Evolutionary conservation across 2,113 vertebrate species (phyloP).

Genomic region (Gopherus flavomarginatus): DNA sequence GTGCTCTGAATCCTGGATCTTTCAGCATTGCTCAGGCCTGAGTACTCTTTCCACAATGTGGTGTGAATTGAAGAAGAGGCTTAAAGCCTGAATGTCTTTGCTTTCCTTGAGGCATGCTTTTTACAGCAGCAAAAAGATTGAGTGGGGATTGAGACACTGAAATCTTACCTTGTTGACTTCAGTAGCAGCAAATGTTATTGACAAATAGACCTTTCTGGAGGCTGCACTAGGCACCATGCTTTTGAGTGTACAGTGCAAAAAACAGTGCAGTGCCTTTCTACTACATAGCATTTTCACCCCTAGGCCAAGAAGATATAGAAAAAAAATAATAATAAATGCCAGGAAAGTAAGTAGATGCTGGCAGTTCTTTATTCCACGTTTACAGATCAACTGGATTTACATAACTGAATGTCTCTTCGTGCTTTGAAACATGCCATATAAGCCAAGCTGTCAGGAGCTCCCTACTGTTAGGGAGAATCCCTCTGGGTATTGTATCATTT

Average conservation of each 20-base stretch:
- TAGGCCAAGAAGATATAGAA: neutral
- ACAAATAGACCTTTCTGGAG: neutral
- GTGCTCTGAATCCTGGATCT: neutral
- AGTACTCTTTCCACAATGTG: neutral
- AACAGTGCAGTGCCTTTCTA: neutral
- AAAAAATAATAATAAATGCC: neutral
- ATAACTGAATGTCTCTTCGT: neutral
- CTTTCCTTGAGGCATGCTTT: neutral
- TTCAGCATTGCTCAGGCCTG: neutral
- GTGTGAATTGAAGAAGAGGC: neutral
- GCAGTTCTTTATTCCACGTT: constrained; percentile 32
- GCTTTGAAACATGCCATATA: neutral
- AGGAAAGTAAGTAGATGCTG: constrained; percentile 24
- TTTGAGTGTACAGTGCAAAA: neutral
- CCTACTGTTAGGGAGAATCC: neutral
- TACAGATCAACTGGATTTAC: neutral
- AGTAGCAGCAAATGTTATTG: neutral
- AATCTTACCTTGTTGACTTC: neutral
- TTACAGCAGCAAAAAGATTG: neutral
- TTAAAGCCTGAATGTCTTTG: neutral
- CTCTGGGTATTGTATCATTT: neutral
- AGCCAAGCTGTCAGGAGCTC: neutral
- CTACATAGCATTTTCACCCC: neutral
- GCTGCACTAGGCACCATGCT: neutral
- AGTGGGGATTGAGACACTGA: neutral